Conservation (phyloP, 2,113 vertebrate species). For the Trematomus loennbergii region DNA sequence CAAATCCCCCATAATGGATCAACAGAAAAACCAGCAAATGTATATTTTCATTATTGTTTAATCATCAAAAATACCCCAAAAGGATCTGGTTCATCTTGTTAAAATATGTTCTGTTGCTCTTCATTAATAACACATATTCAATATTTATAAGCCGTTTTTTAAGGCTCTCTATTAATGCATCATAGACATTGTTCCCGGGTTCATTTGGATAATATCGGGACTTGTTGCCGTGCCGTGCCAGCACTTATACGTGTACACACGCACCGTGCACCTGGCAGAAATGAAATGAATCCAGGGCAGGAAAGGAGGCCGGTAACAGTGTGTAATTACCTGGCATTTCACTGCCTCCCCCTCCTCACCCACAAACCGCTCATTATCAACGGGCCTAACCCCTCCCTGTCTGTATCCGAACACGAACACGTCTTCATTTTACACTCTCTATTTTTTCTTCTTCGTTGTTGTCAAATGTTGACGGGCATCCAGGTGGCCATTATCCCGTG, state of each 20-base stretch:
- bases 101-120: too few species aligned
- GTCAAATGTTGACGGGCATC: slow-evolving; percentile 51
- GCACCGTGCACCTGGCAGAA: slow-evolving; percentile 87
- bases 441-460: slow-evolving; percentile 10
- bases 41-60: too few species aligned
- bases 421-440: slow-evolving; percentile 41
- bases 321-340: slow-evolving; percentile 90
- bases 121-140: too few species aligned
- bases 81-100: too few species aligned
- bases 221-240: not conserved
- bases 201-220: not conserved
- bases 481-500: slow-evolving; percentile 39
- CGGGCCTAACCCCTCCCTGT: slow-evolving; percentile 20
- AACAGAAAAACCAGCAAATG: too few species aligned
- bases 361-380: slow-evolving; percentile 90
- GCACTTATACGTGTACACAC: slow-evolving; percentile 30
- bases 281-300: slow-evolving; percentile 83
- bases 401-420: slow-evolving; percentile 7
- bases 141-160: too few species aligned
- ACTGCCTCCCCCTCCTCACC: slow-evolving; percentile 71
- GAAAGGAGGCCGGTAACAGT: slow-evolving; percentile 84
- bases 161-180: not conserved
- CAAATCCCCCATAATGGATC: too few species aligned
- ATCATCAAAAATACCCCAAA: too few species aligned
- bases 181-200: too few species aligned